Base-by-base conservation (phyloP, 92 coral and sea anemone species). In the Bergia puertoricense region DNA sequence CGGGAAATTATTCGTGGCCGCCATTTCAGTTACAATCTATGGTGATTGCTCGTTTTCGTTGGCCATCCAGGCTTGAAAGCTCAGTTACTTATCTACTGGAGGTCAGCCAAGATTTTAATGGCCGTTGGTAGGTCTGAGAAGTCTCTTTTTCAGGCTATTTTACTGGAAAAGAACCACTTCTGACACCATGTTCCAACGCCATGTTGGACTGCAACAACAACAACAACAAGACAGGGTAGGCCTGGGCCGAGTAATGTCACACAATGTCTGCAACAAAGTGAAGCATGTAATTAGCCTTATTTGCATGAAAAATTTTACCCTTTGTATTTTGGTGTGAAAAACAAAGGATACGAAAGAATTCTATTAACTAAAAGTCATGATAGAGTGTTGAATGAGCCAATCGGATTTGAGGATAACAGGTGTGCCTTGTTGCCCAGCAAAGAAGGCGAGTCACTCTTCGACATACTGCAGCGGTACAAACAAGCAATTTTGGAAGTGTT, bases 1-100 rank as follows among this genome's bases (percentile, higher is more conserved):
- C 48, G 86, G 90, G 76, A 80, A 80, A 43, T 68, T 66, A 46
- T 37, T 45, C 72, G 80, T 62, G 50, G 89, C 89, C 4, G 76
- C 76, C 76, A 71, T 71, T 71, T 71, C 76, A 20, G 76, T 71
- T 71, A 71, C 42, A 71, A 71, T 71, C 76, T 71, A 41, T 23
- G 9, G 76, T 30, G 42, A 71, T 71, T 13, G 30, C 76, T 71
- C 13, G 76, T 20, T 6, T 71, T 23, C 74, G 42, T 30, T 30
- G 76, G 76, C 42, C 40, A 23, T 71, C 76, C 41, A 71, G 76
- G 41, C 41, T 30, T 71, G 76, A 0, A 71, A 71, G 76, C 42
- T 71, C 76, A 71, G 76, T 11, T 6, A 71, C 76, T 71, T 23
- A 71, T 71, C 1, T 71, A 71, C 76, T 30, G 76, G 76, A 30